Percentiles rank a stretch among this genome's conserved stretches.
Evolutionary conservation across 2,888 invertebrate species (phyloP).

Genomic region (Isotomurus palustris): DNA sequence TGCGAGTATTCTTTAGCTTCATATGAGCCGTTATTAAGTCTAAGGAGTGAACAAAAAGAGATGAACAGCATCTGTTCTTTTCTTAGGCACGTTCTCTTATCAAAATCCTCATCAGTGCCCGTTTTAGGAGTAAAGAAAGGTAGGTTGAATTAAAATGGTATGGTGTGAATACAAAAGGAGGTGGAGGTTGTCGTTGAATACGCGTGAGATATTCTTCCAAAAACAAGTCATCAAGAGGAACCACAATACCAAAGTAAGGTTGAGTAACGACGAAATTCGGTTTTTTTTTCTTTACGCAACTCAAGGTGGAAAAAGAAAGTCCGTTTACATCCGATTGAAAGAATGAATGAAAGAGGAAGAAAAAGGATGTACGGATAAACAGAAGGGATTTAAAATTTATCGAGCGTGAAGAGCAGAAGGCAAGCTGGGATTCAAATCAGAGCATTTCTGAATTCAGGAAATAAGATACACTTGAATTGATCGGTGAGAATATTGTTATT

Average conservation of each 20-base stretch:
- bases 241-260: no score
- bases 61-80: conserved; percentile 7
- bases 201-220: no score
- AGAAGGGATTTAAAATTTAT: conserved; percentile 15
- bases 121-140: no score
- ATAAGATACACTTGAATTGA: no score
- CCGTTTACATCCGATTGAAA: neutral
- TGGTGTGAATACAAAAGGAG: no score
- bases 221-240: no score
- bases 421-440: conserved; percentile 3
- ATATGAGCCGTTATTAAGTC: conserved; percentile 4
- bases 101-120: no score
- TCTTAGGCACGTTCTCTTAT: conserved; percentile 4
- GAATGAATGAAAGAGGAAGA: conserved; percentile 8
- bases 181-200: no score
- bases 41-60: conserved; percentile 4
- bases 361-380: conserved; percentile 10
- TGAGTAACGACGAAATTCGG: neutral
- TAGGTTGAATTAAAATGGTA: no score
- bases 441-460: conserved; percentile 1
- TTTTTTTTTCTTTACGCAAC: neutral
- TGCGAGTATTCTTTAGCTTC: no score
- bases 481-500: no score
- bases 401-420: conserved; percentile 14
- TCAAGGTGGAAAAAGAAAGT: neutral